phyloP scores from a whole-genome alignment of 2,113 vertebrate species.

The Macrotis lagotis region DNA sequence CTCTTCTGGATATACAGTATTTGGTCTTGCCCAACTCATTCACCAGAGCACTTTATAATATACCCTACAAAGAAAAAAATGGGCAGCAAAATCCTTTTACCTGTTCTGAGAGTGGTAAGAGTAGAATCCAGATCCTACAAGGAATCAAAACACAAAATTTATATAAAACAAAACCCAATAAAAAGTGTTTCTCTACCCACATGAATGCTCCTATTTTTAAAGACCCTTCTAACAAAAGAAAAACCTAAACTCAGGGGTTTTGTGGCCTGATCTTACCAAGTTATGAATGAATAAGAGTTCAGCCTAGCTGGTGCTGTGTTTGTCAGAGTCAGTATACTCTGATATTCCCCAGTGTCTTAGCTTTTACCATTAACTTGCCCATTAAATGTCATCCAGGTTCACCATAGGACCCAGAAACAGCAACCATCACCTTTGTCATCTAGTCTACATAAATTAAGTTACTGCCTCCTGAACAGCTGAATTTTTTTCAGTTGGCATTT shows the following conservation, averaged over 20 bases:
- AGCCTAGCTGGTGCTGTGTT: background rate
- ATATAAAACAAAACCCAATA: background rate
- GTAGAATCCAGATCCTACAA: background rate
- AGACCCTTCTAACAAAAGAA: slow-evolving; percentile 42
- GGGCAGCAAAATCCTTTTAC: background rate
- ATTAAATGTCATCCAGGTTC: background rate
- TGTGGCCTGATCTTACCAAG: background rate
- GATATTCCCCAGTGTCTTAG: background rate
- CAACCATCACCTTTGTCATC: background rate
- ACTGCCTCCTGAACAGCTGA: background rate
- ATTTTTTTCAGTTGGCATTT: background rate
- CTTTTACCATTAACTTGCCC: background rate
- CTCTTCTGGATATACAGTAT: background rate
- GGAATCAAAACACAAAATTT: background rate
- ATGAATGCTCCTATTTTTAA: background rate
- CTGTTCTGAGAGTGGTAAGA: background rate
- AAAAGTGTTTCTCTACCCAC: background rate
- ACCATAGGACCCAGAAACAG: background rate
- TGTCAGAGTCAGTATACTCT: background rate
- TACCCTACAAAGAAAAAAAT: background rate
- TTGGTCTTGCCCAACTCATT: background rate
- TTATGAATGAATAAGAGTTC: background rate
- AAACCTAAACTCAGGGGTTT: slow-evolving; percentile 31
- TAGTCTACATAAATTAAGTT: background rate
- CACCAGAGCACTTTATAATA: background rate